Conservation (phyloP, 2,888 invertebrate genomes). For the Ectropis crepuscularia region DNA sequence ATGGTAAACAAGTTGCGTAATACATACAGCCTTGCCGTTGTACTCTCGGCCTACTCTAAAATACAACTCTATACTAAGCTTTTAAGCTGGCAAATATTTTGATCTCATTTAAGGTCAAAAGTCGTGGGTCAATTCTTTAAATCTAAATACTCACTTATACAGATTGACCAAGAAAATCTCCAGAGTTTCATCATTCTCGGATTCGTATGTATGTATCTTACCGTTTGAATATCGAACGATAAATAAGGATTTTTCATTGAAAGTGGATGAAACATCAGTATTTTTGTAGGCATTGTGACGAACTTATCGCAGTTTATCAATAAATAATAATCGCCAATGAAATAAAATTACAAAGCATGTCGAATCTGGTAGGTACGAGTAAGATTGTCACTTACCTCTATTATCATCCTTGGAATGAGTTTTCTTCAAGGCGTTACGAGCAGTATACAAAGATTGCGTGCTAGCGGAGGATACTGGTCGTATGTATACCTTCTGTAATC, state of each 20-base stretch:
- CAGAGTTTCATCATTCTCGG: neutral
- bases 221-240: neutral
- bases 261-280: neutral
- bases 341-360: neutral
- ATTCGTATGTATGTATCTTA: neutral
- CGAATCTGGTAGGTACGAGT: slow-evolving; percentile 7
- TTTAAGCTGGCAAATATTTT: slow-evolving; percentile 23
- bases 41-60: slow-evolving; percentile 29
- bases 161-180: neutral
- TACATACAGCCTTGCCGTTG: slow-evolving; percentile 46
- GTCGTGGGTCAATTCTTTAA: neutral
- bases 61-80: slow-evolving; percentile 34
- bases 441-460: slow-evolving; percentile 58
- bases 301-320: slow-evolving; percentile 9
- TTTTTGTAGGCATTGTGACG: slow-evolving; percentile 2
- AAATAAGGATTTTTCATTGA: neutral
- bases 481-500: slow-evolving; percentile 70
- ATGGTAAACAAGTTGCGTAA: slow-evolving; percentile 55
- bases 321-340: slow-evolving; percentile 1
- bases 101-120: slow-evolving; percentile 8
- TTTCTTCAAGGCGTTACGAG: slow-evolving; percentile 63
- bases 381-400: slow-evolving; percentile 55
- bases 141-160: neutral
- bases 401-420: slow-evolving; percentile 55
- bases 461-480: slow-evolving; percentile 65